phyloP scores from a whole-genome alignment of 2,113 vertebrate genomes.

The Colistium nudipinnis region DNA sequence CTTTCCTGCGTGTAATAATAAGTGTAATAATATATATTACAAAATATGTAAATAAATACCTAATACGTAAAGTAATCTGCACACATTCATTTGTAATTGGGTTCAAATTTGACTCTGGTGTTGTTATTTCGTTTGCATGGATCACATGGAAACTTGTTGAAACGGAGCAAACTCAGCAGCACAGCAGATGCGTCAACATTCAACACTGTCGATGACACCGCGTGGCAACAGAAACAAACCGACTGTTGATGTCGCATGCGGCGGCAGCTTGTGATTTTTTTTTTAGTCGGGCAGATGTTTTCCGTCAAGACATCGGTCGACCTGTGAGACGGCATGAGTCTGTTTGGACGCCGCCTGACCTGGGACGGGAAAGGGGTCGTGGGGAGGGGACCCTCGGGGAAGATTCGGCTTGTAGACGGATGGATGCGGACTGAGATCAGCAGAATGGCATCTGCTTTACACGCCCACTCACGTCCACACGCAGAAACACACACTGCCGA shows the following conservation, averaged over 20 bases:
- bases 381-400: slow-evolving; percentile 14
- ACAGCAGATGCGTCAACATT: slow-evolving; percentile 46
- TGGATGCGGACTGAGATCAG: slow-evolving; percentile 71
- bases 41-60: not conserved
- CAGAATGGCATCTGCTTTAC: slow-evolving; percentile 70
- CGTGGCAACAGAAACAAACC: slow-evolving; percentile 34
- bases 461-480: slow-evolving; percentile 46
- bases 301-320: slow-evolving; percentile 49
- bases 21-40: too few species aligned
- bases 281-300: slow-evolving; percentile 72
- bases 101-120: not conserved
- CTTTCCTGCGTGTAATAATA: too few species aligned
- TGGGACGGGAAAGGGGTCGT: not conserved
- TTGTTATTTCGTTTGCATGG: not conserved
- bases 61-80: not conserved
- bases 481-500: slow-evolving; percentile 26
- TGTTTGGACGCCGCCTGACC: slow-evolving; percentile 43
- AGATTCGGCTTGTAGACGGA: slow-evolving; percentile 52
- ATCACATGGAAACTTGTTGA: slow-evolving; percentile 44
- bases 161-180: slow-evolving; percentile 33
- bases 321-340: slow-evolving; percentile 53
- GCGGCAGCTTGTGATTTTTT: slow-evolving; percentile 65
- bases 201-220: slow-evolving; percentile 48
- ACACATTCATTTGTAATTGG: slow-evolving; percentile 1
- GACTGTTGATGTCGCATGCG: slow-evolving; percentile 38